Conservation (phyloP, 2,797 vertebrate genomes). For the Nyctibius grandis region DNA sequence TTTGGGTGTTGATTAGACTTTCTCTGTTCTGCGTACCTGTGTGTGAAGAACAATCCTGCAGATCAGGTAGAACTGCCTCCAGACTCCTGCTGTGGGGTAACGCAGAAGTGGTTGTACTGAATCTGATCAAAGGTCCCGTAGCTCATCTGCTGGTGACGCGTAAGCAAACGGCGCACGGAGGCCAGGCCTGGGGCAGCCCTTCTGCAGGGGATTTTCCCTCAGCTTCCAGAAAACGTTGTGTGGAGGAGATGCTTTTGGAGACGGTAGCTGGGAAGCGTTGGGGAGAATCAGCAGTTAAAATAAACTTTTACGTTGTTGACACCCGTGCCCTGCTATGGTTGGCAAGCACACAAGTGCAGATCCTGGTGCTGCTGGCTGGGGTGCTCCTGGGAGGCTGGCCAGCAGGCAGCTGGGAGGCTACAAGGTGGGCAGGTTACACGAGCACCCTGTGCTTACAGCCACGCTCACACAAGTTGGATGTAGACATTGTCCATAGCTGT, state of each 20-base stretch:
- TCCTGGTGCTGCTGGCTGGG: neutral
- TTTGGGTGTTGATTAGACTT: neutral
- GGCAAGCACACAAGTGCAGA: neutral
- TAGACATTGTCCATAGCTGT: neutral
- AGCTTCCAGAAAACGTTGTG: neutral
- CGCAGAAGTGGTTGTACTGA: neutral
- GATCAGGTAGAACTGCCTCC: neutral
- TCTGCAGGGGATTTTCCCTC: neutral
- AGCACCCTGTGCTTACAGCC: neutral
- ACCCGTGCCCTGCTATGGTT: rapidly evolving
- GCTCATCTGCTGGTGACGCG: neutral
- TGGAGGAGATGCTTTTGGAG: neutral
- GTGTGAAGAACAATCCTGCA: neutral
- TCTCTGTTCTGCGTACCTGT: neutral
- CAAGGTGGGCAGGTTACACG: neutral
- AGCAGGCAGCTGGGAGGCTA: neutral
- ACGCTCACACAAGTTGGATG: rapidly evolving
- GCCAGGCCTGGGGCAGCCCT: neutral
- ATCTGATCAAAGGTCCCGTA: neutral
- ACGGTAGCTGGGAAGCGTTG: neutral
- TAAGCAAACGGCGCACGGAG: neutral
- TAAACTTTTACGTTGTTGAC: neutral
- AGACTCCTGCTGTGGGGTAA: neutral
- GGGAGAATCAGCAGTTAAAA: neutral
- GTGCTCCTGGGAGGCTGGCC: neutral